Conservation (phyloP, 2,888 invertebrate species). For the Chouioia cunea region DNA sequence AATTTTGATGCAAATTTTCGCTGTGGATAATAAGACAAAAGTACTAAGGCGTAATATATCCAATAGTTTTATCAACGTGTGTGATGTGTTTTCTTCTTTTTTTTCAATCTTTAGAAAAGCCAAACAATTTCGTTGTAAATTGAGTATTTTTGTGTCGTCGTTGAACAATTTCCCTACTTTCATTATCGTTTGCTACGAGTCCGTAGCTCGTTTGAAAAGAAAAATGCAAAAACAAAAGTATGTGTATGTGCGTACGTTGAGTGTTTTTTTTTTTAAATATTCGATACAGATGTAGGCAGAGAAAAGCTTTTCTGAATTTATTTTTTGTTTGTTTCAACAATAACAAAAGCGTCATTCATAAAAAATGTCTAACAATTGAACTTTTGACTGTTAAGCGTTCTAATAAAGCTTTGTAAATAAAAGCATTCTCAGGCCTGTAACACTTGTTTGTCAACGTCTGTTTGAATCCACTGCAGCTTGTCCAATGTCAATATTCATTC, state of each 20-base stretch:
- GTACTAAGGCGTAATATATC: slow-evolving; percentile 41
- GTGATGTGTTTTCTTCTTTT: too few species aligned
- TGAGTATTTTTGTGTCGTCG: slow-evolving; percentile 1
- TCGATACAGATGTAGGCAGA: slow-evolving; percentile 30
- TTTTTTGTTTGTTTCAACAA: not conserved
- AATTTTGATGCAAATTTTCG: slow-evolving; percentile 60
- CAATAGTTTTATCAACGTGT: too few species aligned
- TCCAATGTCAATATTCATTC: not conserved
- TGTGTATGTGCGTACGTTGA: not conserved
- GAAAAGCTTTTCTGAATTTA: slow-evolving; percentile 37
- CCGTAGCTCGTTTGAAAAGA: too few species aligned
- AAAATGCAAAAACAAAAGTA: not conserved
- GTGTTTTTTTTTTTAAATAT: not conserved
- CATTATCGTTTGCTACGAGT: too few species aligned
- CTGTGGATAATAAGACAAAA: slow-evolving; percentile 50
- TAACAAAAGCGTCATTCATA: too few species aligned
- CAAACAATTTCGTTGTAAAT: slow-evolving; percentile 16
- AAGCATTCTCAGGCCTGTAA: not conserved
- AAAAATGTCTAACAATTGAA: too few species aligned
- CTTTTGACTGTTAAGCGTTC: too few species aligned
- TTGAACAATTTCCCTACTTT: too few species aligned
- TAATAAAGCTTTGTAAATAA: too few species aligned
- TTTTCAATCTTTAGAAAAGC: slow-evolving; percentile 16
- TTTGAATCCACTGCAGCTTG: slow-evolving; percentile 20
- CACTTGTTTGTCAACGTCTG: slow-evolving; percentile 29